Percentiles rank a stretch among this genome's conserved stretches.
phyloP scores from a whole-genome alignment of 64 coral and sea anemone genomes.

The Montipora foliosa region DNA sequence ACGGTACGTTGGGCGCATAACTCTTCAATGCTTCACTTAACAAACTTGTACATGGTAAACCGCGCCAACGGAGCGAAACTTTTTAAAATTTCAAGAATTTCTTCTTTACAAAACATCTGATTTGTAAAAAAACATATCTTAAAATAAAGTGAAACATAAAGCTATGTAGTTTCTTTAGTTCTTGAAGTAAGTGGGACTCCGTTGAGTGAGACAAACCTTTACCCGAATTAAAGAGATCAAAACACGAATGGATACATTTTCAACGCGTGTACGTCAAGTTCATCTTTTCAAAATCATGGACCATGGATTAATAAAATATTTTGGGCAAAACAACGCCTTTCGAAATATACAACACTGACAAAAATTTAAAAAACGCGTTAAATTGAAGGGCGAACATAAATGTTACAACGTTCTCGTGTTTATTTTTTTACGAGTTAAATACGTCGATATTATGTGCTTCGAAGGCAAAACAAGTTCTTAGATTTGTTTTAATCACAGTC shows the following conservation, averaged over 20 bases:
- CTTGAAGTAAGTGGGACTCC: too few relatives aligned
- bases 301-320: not conserved
- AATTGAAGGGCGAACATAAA: not conserved
- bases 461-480: not conserved
- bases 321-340: not conserved
- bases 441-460: not conserved
- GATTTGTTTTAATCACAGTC: not conserved
- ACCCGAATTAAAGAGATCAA: too few relatives aligned
- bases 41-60: not conserved
- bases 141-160: not conserved
- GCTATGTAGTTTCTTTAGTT: too few relatives aligned
- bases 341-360: not conserved
- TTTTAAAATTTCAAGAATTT: constrained; percentile 12
- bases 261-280: too few relatives aligned
- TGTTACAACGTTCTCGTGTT: not conserved
- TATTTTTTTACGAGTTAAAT: not conserved
- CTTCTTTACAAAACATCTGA: not conserved
- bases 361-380: not conserved
- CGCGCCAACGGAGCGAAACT: constrained; percentile 33
- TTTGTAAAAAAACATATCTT: not conserved
- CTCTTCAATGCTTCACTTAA: not conserved
- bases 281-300: not conserved
- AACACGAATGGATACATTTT: too few relatives aligned
- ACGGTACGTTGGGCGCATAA: too few relatives aligned
- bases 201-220: not conserved